phyloP scores from a whole-genome alignment of 1,140 invertebrate genomes.

The Mycetomoellerius zeteki region DNA sequence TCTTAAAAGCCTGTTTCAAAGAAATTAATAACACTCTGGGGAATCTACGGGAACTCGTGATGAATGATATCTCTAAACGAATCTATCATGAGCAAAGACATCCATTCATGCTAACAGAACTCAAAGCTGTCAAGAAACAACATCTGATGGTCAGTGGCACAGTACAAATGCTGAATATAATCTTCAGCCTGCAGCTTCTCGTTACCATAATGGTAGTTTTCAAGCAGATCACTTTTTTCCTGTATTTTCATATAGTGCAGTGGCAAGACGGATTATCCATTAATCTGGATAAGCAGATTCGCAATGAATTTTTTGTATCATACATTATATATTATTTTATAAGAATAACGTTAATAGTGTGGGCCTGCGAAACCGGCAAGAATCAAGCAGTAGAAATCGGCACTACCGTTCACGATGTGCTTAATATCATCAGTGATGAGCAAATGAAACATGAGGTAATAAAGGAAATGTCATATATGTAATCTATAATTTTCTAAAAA shows the following conservation, averaged over 20 bases:
- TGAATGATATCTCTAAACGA: background rate
- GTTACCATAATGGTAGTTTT: background rate
- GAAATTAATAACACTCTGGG: background rate
- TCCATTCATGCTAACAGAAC: background rate
- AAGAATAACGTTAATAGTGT: background rate
- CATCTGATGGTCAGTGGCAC: background rate
- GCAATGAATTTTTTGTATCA: background rate
- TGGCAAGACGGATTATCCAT: background rate
- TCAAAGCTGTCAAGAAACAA: background rate
- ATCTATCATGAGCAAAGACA: background rate
- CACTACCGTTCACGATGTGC: background rate
- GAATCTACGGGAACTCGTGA: background rate
- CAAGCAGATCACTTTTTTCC: background rate
- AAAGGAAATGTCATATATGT: background rate
- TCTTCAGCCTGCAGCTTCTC: background rate
- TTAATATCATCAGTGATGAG: background rate
- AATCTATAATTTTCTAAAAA: background rate
- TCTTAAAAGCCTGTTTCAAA: background rate
- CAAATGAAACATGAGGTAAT: conserved; percentile 12
- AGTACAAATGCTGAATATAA: conserved; percentile 1
- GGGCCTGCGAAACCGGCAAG: conserved; percentile 2
- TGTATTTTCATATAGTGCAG: background rate
- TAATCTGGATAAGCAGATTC: background rate
- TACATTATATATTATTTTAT: background rate
- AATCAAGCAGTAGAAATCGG: background rate